A percentile compares a stretch with the other conserved stretches of the same genome.
Conservation (phyloP, 37 sponge, comb jelly and placozoan genomes). For the Geodia barretti region DNA sequence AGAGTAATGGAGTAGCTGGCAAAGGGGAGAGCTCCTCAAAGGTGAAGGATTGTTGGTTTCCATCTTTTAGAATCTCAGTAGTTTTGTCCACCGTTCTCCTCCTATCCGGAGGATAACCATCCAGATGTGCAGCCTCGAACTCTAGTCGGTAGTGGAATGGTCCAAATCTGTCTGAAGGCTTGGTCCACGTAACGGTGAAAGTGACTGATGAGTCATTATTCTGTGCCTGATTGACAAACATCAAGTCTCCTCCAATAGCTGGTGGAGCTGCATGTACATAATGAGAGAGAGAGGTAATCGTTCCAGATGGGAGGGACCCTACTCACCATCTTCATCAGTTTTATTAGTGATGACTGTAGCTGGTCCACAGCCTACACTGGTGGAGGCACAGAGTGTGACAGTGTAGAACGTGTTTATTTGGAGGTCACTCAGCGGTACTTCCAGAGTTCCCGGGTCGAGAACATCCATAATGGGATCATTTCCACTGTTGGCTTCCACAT, state of each 20-base stretch:
- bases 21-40: constrained; percentile 26
- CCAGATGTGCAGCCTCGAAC: constrained; percentile 3
- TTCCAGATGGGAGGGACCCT: not conserved
- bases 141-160: constrained; percentile 8
- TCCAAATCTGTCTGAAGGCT: constrained; percentile 29
- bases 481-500: not conserved
- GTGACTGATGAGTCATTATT: not conserved
- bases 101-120: not conserved
- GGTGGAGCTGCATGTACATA: constrained; percentile 24
- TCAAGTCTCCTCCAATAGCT: too few species aligned
- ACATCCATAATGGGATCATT: not conserved
- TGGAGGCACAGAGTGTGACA: constrained; percentile 22
- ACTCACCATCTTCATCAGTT: constrained; percentile 58
- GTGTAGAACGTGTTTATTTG: constrained; percentile 27
- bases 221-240: too few species aligned
- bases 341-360: not conserved
- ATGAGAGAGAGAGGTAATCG: not conserved
- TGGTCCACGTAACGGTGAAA: constrained; percentile 17
- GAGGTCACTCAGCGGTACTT: constrained; percentile 2
- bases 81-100: not conserved
- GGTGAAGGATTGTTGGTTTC: not conserved
- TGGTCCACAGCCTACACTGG: constrained; percentile 20
- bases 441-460: not conserved
- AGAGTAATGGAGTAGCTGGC: constrained; percentile 41
- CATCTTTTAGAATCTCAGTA: not conserved